Percentiles rank a stretch among this genome's conserved stretches.
Evolutionary conservation across 1,140 invertebrate genomes (phyloP).

Genomic region (Telenomus remus): DNA sequence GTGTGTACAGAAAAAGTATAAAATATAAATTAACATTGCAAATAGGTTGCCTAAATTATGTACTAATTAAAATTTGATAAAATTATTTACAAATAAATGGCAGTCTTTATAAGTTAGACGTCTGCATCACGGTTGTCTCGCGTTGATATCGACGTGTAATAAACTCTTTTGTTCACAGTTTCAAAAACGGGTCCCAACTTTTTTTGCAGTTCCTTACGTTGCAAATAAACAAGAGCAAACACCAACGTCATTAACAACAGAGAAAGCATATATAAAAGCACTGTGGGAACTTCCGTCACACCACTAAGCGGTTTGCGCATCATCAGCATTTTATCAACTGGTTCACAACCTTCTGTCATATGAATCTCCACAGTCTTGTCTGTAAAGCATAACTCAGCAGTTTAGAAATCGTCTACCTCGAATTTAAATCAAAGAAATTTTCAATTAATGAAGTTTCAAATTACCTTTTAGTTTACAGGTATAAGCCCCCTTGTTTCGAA

Average conservation of each 20-base stretch:
- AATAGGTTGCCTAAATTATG: too few species aligned
- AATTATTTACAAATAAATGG: too few species aligned
- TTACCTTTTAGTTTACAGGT: slow-evolving; percentile 71
- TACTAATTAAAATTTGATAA: too few species aligned
- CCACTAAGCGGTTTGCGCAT: slow-evolving; percentile 43
- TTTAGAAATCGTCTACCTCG: too few species aligned
- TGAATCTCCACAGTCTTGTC: too few species aligned
- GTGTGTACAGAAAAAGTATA: too few species aligned
- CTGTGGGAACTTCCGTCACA: slow-evolving; percentile 74
- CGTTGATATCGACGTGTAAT: slow-evolving; percentile 82
- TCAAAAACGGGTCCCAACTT: slow-evolving; percentile 80
- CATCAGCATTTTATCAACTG: slow-evolving; percentile 40
- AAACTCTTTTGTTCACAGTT: slow-evolving; percentile 81
- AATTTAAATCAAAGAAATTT: too few species aligned
- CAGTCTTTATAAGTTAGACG: too few species aligned
- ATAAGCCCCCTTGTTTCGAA: slow-evolving; percentile 78
- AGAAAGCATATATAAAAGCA: slow-evolving; percentile 77
- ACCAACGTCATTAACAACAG: slow-evolving; percentile 77
- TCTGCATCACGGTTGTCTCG: slow-evolving; percentile 73
- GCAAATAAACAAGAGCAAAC: slow-evolving; percentile 78
- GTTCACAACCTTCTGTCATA: slow-evolving; percentile 60
- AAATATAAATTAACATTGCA: too few species aligned
- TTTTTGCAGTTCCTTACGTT: slow-evolving; percentile 77
- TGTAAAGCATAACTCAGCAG: too few species aligned
- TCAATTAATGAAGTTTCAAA: slow-evolving; percentile 38